phyloP scores from a whole-genome alignment of 2,113 vertebrate genomes.

The Marmota monax region DNA sequence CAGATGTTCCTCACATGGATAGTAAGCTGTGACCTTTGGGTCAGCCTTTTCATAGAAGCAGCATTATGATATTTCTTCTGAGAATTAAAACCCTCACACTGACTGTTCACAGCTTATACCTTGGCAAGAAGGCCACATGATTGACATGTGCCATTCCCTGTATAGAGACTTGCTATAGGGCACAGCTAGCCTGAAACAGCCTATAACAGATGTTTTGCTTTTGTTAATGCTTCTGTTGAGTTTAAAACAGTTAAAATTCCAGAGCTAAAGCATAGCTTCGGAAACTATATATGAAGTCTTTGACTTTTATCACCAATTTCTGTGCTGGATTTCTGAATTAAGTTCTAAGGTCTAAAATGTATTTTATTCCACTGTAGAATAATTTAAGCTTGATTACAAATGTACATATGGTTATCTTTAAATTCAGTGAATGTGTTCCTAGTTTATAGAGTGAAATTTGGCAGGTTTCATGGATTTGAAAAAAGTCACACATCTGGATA shows the following conservation, averaged over 20 bases:
- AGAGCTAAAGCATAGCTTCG: conserved; percentile 36
- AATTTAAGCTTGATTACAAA: conserved; percentile 63
- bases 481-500: conserved; percentile 57
- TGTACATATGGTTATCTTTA: conserved; percentile 64
- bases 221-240: conserved; percentile 59
- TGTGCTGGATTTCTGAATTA: conserved; percentile 63
- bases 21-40: not conserved
- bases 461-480: conserved; percentile 39
- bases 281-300: conserved; percentile 50
- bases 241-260: conserved; percentile 60
- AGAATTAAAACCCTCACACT: conserved; percentile 55
- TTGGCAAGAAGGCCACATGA: conserved; percentile 16
- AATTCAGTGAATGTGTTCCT: conserved; percentile 35
- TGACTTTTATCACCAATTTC: conserved; percentile 57
- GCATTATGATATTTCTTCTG: not conserved
- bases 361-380: conserved; percentile 62
- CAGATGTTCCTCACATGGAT: not conserved
- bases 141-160: not conserved
- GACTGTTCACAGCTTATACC: not conserved
- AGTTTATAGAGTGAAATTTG: conserved; percentile 56
- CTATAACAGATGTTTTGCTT: not conserved
- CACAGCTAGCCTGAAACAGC: conserved; percentile 9
- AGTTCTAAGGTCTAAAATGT: conserved; percentile 54
- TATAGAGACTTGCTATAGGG: not conserved
- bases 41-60: not conserved